These are phyloP conservation scores for Crotalus helleri DNA, from an alignment of 2,113 vertebrate species.

Conservation along the genomic window DNA sequence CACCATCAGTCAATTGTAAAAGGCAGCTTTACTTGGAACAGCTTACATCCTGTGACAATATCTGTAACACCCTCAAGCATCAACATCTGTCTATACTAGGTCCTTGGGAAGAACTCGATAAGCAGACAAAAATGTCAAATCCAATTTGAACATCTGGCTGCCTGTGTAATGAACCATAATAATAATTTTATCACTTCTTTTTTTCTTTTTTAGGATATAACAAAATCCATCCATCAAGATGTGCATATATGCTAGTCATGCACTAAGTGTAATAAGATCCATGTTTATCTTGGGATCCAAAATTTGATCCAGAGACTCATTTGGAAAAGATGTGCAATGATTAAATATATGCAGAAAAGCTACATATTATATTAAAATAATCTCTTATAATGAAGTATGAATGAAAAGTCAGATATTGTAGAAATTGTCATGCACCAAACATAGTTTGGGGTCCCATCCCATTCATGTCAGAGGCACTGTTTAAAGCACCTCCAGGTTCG, in stretches of 20 bases:
- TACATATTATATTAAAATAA: background rate
- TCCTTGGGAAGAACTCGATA: no score
- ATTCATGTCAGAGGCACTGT: no score
- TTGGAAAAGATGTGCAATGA: background rate
- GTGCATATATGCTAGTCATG: background rate
- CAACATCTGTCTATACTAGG: no score
- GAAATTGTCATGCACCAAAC: background rate
- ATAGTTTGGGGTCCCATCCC: background rate
- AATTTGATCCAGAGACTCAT: background rate
- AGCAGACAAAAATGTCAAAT: no score
- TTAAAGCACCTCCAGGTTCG: no score
- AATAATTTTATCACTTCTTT: background rate
- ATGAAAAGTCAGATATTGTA: background rate
- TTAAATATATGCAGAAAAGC: background rate
- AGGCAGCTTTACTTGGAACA: no score
- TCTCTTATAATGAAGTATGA: background rate
- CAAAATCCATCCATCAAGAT: background rate
- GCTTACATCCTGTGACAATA: no score
- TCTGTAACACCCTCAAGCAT: no score
- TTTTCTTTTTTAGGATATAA: background rate
- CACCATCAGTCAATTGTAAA: no score
- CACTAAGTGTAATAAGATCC: background rate
- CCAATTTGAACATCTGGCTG: no score
- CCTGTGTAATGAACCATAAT: no score
- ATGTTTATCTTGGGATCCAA: background rate